These are phyloP conservation scores for Drosophila ananassae DNA, from an alignment of 1,140 invertebrate species.

Conservation along the genomic window DNA sequence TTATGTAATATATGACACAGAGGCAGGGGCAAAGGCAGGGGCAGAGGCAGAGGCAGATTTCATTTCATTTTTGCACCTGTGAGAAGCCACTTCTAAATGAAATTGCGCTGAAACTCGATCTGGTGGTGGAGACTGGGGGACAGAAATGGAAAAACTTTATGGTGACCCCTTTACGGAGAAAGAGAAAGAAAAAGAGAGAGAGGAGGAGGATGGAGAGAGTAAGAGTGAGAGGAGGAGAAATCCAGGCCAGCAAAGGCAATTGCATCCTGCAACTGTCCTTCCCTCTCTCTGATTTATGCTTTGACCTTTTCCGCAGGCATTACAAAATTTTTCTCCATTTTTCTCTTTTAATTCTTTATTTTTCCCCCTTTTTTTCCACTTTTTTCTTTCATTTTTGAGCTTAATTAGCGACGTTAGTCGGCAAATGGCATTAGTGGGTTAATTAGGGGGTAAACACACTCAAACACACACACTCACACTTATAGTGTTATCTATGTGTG, in stretches of 20 bases:
- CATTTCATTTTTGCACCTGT: slow-evolving; percentile 50
- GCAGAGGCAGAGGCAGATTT: slow-evolving; percentile 19
- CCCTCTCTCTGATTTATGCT: slow-evolving; percentile 69
- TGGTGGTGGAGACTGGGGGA: slow-evolving; percentile 21
- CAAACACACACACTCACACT: slow-evolving; percentile 20
- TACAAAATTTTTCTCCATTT: slow-evolving; percentile 43
- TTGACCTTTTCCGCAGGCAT: slow-evolving; percentile 79
- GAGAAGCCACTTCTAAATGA: slow-evolving; percentile 49
- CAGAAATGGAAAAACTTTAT: slow-evolving; percentile 53
- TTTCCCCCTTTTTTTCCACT: background rate
- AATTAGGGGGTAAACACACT: slow-evolving; percentile 61
- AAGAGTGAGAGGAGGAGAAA: slow-evolving; percentile 5
- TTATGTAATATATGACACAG: too few relatives aligned
- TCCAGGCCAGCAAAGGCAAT: slow-evolving; percentile 59
- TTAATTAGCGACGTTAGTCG: slow-evolving; percentile 71
- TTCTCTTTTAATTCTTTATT: slow-evolving; percentile 15
- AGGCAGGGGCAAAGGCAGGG: too few relatives aligned
- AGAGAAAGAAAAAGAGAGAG: background rate
- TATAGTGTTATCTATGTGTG: slow-evolving; percentile 60
- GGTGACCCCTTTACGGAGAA: slow-evolving; percentile 34
- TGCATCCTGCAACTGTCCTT: slow-evolving; percentile 43
- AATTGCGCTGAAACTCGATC: slow-evolving; percentile 45
- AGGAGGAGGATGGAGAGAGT: background rate
- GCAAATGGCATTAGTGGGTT: slow-evolving; percentile 77
- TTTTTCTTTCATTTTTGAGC: slow-evolving; percentile 49